phyloP scores from a whole-genome alignment of 2,888 invertebrate species.

The Apamea sordens region DNA sequence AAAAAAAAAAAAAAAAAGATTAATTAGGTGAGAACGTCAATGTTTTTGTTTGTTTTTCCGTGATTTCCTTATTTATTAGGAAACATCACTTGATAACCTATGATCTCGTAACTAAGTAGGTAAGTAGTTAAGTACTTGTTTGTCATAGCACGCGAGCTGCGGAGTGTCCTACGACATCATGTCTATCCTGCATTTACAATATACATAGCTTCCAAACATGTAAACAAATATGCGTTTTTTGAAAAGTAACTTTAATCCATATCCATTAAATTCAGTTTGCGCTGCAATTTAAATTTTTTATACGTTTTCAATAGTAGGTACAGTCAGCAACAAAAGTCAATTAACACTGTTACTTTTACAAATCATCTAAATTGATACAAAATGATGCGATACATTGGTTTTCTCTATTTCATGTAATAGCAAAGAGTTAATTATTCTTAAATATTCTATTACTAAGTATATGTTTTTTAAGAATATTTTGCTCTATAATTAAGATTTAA shows the following conservation, averaged over 20 bases:
- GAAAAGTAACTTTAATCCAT: neutral
- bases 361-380: too few species aligned
- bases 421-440: too few species aligned
- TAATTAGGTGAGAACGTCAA: neutral
- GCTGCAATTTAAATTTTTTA: neutral
- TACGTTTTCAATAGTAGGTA: neutral
- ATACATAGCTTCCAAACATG: neutral
- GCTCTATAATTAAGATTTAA: too few species aligned
- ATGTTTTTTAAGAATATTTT: too few species aligned
- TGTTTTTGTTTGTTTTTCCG: conserved; percentile 6
- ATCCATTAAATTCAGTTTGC: neutral
- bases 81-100: neutral
- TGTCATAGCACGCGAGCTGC: neutral
- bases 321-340: too few species aligned
- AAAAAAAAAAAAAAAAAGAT: too few species aligned
- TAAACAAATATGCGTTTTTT: neutral
- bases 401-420: too few species aligned
- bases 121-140: neutral
- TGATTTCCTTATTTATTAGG: conserved; percentile 9
- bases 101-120: conserved; percentile 8
- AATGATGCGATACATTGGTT: too few species aligned
- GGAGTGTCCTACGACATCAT: neutral
- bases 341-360: too few species aligned
- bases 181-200: neutral
- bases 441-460: too few species aligned